Conservation (phyloP, 2,113 vertebrate genomes). For the Hypanus sabinus region DNA sequence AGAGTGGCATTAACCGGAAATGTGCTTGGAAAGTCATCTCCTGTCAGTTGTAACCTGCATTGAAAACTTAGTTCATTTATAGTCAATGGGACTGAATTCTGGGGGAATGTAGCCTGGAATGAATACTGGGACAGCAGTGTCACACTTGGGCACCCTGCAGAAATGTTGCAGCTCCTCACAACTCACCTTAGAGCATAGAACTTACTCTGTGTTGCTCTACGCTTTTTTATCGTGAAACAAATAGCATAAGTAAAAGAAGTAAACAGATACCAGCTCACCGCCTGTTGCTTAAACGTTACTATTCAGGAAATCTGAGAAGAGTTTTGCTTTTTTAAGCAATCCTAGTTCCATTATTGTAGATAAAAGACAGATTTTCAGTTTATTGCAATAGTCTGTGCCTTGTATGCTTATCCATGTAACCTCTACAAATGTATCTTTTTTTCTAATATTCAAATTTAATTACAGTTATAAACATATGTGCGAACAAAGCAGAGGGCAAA, state of each 20-base stretch:
- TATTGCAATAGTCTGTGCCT: background rate
- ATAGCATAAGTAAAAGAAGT: background rate
- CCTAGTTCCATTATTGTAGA: background rate
- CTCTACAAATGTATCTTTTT: background rate
- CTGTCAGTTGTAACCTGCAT: too few relatives aligned
- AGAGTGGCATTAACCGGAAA: background rate
- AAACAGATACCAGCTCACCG: background rate
- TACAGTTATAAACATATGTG: slow-evolving; percentile 5
- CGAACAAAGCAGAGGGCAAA: background rate
- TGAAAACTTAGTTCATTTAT: too few relatives aligned
- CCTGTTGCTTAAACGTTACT: background rate
- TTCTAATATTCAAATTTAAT: background rate
- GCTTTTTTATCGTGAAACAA: background rate
- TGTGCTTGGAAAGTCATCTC: too few relatives aligned
- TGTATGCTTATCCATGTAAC: background rate
- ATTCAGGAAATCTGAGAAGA: background rate
- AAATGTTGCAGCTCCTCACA: background rate
- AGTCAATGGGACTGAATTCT: too few relatives aligned
- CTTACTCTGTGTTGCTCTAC: background rate
- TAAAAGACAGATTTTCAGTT: background rate
- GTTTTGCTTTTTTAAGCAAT: background rate
- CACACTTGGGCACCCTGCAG: too few relatives aligned
- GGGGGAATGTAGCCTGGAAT: too few relatives aligned
- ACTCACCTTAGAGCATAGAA: background rate
- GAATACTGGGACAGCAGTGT: too few relatives aligned